Evolutionary conservation across 2,888 invertebrate genomes (phyloP).

Genomic region (Amphipoea oculea): DNA sequence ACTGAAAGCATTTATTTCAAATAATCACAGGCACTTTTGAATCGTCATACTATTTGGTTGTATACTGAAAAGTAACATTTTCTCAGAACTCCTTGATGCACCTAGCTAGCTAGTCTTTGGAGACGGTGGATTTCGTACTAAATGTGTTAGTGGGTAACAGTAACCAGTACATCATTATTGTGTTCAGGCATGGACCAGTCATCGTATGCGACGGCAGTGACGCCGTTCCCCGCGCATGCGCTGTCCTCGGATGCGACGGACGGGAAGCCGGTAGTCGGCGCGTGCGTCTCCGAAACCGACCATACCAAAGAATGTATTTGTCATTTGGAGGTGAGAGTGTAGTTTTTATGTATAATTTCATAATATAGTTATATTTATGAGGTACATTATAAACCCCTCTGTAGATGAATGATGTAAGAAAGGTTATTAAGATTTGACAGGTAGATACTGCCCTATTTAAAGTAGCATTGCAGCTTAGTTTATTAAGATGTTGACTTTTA

Average conservation of each 20-base stretch:
- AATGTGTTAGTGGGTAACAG: neutral
- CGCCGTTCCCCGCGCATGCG: constrained; percentile 92
- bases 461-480: neutral
- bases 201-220: constrained; percentile 93
- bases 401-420: neutral
- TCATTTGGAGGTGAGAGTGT: constrained; percentile 92
- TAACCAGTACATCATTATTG: neutral
- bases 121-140: neutral
- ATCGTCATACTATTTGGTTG: neutral
- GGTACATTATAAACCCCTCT: neutral
- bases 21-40: neutral
- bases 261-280: constrained; percentile 81
- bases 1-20: neutral
- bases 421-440: too few relatives aligned
- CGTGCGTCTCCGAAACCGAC: constrained; percentile 93
- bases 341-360: neutral
- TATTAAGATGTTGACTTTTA: neutral
- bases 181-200: constrained; percentile 92
- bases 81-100: neutral
- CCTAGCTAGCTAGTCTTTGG: neutral
- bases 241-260: constrained; percentile 79
- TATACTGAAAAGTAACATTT: neutral
- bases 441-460: neutral
- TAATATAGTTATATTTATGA: neutral
- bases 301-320: constrained; percentile 95